These are phyloP conservation scores for Onchidella celtica DNA, from an alignment of 2,888 invertebrate genomes.

Conservation along the genomic window DNA sequence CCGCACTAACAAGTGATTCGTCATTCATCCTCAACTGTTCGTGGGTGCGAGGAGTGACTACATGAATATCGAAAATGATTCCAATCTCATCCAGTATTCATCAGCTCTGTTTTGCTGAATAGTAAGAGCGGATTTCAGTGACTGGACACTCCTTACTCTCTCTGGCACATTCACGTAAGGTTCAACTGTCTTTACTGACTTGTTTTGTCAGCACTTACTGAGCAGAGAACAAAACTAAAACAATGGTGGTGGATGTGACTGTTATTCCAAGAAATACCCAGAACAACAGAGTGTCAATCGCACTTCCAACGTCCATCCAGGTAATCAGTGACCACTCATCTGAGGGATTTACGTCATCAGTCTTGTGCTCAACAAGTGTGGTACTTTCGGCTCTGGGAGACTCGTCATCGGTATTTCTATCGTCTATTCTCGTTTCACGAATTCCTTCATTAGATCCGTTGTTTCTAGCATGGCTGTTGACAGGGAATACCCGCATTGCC, in stretches of 20 bases:
- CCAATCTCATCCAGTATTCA: too few species aligned
- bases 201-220: too few species aligned
- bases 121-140: too few species aligned
- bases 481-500: not conserved
- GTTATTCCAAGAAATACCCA: slow-evolving; percentile 58
- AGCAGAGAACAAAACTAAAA: slow-evolving; percentile 55
- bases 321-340: slow-evolving; percentile 47
- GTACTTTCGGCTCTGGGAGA: slow-evolving; percentile 27
- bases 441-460: not conserved
- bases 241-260: slow-evolving; percentile 54
- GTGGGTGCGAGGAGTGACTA: too few species aligned
- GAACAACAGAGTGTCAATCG: slow-evolving; percentile 57
- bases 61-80: too few species aligned
- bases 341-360: not conserved
- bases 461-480: not conserved
- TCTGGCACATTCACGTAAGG: too few species aligned
- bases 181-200: too few species aligned
- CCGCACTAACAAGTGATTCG: too few species aligned
- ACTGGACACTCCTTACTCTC: too few species aligned
- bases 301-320: slow-evolving; percentile 52
- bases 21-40: too few species aligned
- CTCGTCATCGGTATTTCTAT: slow-evolving; percentile 2
- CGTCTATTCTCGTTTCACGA: slow-evolving; percentile 1
- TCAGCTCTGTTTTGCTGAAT: too few species aligned
- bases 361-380: slow-evolving; percentile 23